Conservation (phyloP, 2,113 vertebrate species). For the Pedionomus torquatus region DNA sequence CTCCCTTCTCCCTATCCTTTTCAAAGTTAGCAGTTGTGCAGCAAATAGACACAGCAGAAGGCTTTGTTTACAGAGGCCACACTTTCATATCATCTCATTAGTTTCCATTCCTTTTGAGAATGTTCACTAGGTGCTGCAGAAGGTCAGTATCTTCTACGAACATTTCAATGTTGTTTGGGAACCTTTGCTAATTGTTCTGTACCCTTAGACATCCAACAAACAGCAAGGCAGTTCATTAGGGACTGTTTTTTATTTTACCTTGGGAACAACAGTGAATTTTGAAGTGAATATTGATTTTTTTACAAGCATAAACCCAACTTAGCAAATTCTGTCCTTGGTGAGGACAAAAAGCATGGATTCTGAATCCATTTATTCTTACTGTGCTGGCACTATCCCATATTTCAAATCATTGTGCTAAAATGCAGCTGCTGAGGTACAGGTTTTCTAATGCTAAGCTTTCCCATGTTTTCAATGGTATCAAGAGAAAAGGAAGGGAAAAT, state of each 20-base stretch:
- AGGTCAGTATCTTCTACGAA: not conserved
- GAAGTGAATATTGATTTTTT: not conserved
- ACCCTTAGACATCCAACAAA: not conserved
- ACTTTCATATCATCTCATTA: not conserved
- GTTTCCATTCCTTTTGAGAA: not conserved
- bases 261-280: not conserved
- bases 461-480: not conserved
- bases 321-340: not conserved
- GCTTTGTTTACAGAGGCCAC: not conserved
- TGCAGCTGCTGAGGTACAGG: not conserved
- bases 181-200: not conserved
- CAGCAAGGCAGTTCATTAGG: not conserved
- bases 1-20: not conserved
- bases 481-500: slow-evolving; percentile 39
- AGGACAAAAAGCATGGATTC: not conserved
- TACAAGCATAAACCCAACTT: not conserved
- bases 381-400: not conserved
- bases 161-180: not conserved
- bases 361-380: not conserved
- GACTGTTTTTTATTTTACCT: not conserved
- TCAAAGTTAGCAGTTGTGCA: not conserved
- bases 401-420: not conserved
- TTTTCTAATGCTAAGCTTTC: not conserved
- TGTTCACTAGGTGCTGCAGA: not conserved
- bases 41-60: not conserved